Evolutionary conservation across 2,888 invertebrate genomes (phyloP).

Genomic region (Erebia palarica): DNA sequence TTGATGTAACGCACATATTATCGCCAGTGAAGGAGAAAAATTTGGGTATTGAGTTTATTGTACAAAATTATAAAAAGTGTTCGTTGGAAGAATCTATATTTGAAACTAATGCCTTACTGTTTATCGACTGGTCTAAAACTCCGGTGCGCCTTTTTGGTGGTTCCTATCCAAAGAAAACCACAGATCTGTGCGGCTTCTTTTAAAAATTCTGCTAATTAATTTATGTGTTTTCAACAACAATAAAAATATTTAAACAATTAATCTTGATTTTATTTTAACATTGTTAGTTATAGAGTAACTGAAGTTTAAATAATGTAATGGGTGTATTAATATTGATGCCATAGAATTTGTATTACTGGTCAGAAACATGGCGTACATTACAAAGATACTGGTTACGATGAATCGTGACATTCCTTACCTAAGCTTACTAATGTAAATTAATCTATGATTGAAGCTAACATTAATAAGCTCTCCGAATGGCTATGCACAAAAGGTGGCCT

Average conservation of each 20-base stretch:
- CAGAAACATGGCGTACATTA: too few relatives aligned
- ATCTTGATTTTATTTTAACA: background rate
- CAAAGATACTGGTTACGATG: too few relatives aligned
- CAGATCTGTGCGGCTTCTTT: constrained; percentile 83
- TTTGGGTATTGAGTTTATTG: constrained; percentile 63
- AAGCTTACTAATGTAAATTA: too few relatives aligned
- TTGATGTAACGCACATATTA: constrained; percentile 61
- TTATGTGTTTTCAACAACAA: background rate
- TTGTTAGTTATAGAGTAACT: background rate
- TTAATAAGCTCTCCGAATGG: too few relatives aligned
- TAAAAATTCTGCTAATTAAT: constrained; percentile 33
- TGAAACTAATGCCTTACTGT: constrained; percentile 54
- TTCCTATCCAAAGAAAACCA: constrained; percentile 82
- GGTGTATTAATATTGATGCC: too few relatives aligned
- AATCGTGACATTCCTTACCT: too few relatives aligned
- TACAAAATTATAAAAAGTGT: constrained; percentile 69
- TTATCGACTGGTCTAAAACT: constrained; percentile 86
- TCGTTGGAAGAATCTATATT: constrained; percentile 59
- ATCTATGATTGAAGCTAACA: too few relatives aligned
- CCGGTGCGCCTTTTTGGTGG: constrained; percentile 87
- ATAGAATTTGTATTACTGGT: too few relatives aligned
- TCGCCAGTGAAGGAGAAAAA: constrained; percentile 65
- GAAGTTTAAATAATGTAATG: too few relatives aligned
- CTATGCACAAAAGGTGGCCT: background rate
- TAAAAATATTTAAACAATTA: background rate